These are phyloP conservation scores for Rhipidura dahli DNA, from an alignment of 2,113 vertebrate genomes.

Conservation along the genomic window DNA sequence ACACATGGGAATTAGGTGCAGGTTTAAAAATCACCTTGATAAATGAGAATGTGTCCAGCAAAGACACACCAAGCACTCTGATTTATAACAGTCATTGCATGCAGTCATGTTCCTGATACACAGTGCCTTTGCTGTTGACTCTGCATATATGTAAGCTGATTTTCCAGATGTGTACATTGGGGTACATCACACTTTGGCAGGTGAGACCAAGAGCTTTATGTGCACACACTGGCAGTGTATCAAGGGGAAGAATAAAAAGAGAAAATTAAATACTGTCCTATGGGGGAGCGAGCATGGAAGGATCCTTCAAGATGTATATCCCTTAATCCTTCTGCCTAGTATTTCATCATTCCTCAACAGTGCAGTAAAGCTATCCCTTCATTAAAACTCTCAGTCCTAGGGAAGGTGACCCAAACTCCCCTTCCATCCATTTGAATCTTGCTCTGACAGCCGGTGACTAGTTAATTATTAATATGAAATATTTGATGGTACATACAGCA, in stretches of 20 bases:
- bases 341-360: slow-evolving; percentile 28
- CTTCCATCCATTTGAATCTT: slow-evolving; percentile 66
- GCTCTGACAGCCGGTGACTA: slow-evolving; percentile 58
- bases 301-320: slow-evolving; percentile 3
- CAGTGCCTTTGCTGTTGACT: not conserved
- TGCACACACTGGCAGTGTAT: not conserved
- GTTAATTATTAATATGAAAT: slow-evolving; percentile 75
- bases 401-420: slow-evolving; percentile 63
- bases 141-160: slow-evolving; percentile 16
- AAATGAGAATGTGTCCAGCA: slow-evolving; percentile 7
- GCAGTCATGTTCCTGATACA: not conserved
- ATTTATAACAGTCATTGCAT: slow-evolving; percentile 38
- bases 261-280: not conserved
- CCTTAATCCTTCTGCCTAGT: slow-evolving; percentile 32
- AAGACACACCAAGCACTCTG: slow-evolving; percentile 12
- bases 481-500: slow-evolving; percentile 60
- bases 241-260: slow-evolving; percentile 46
- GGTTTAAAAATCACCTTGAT: slow-evolving; percentile 46
- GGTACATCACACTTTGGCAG: not conserved
- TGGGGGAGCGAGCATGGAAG: not conserved
- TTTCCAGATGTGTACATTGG: not conserved
- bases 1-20: not conserved
- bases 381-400: slow-evolving; percentile 58
- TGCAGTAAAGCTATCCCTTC: slow-evolving; percentile 41
- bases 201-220: not conserved